These are phyloP conservation scores for Gallinago media DNA, from an alignment of 2,113 vertebrate species.

Conservation along the genomic window DNA sequence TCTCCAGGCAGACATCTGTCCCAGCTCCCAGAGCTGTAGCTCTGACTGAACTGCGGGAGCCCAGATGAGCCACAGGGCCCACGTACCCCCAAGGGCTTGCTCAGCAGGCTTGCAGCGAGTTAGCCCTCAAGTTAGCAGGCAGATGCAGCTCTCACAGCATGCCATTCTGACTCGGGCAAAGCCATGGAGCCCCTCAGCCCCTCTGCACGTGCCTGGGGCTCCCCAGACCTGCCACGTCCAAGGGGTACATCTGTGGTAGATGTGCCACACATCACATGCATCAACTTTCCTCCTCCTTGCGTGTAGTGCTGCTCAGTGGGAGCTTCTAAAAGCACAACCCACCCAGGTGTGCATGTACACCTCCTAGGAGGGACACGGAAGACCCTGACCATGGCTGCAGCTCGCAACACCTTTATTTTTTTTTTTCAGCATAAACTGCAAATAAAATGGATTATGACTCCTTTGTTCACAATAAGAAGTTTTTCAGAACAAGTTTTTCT, in stretches of 20 bases:
- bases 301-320: neutral
- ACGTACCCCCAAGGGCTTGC: neutral
- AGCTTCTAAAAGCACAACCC: neutral
- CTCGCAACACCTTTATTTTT: neutral
- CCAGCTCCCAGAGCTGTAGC: neutral
- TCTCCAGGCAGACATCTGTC: neutral
- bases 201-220: neutral
- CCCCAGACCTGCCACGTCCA: neutral
- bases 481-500: neutral
- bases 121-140: fast-evolving
- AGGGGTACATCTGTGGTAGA: neutral
- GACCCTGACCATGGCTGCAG: neutral
- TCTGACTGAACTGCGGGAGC: neutral
- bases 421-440: neutral
- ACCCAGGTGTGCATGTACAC: fast-evolving
- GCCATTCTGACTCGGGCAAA: fast-evolving
- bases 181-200: neutral
- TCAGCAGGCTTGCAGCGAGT: neutral
- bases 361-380: no score
- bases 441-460: neutral
- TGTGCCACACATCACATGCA: fast-evolving
- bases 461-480: fast-evolving
- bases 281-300: neutral
- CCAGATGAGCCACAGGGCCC: neutral
- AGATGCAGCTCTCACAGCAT: no score